Evolutionary conservation across 2,113 vertebrate species (phyloP), one percentile per base, ranked within the genome.

Genomic region (Delphinapterus leucas): DNA sequence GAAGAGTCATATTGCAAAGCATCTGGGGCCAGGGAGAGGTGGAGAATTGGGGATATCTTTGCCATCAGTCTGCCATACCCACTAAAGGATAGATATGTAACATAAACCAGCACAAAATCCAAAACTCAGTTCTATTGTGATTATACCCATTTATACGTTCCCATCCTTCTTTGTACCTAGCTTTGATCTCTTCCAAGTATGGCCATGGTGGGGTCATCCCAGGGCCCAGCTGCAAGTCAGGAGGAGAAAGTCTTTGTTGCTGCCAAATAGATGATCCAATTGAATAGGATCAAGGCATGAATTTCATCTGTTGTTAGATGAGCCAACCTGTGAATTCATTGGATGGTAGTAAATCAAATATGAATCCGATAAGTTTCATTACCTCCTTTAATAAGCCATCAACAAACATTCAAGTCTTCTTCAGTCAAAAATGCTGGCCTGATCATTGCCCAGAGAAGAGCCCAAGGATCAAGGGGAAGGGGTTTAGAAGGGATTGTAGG

Each of bases 301-400:
- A 70, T 81, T 74, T 73, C 74, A 26, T 79, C 61, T 95, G 15
- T 33, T 81, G 10, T 53, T 82, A 63, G 63, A 38, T 33, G 26
- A 74, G 23, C 53, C 87, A 90, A 49, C 17, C 18, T 58, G 12
- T 81, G 76, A 80, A 71, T 85, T 41, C 33, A 53, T 53, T 38
- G 70, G 36, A 60, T 14, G 70, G 14, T 67, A 81, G 61, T 73
- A 92, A 92, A 90, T 91, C 63, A 97, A 96, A 80, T 38, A 26
- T 80, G 65, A 71, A 47, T 95, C 68, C 68, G 36, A 0, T 81
- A 65, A 89, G 33, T 87, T 53, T 70, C 63, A 0, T 61, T 53
- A 31, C 36, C 74, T 97, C 65, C 61, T 61, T 17, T 86, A 65
- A 80, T 87, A 93, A 97, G 47, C 36, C 83, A 92, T 65, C 81